Base-by-base conservation (phyloP, 1,140 invertebrate species). In the Campodea augens region DNA sequence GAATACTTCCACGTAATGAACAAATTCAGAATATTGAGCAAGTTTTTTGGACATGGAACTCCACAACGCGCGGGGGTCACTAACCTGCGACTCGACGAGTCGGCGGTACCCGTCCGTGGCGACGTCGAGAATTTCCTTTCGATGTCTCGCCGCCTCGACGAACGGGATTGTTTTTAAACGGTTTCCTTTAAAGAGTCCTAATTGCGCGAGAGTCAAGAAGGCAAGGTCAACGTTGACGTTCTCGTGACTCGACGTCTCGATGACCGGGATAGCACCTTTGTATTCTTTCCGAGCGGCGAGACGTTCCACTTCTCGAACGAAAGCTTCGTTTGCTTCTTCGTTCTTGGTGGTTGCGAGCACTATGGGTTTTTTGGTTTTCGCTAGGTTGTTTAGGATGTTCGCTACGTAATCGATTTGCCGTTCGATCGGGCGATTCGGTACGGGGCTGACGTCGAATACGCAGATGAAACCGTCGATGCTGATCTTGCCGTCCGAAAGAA, bases 221-320 rank as follows among this genome's bases (percentile, higher is more conserved):
- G 91, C 86, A 49, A 85, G 65, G 58, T 97, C 92, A 15, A 96
- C 83, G 63, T 98, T 98, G 39, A 98, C 87, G 62, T 93, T 96
- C 57, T 95, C 85, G 57, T 96, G 89, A 5, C 91, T 80, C 12
- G 90, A 96, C 0, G 90, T 92, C 69, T 97, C 92, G 25, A 98
- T 77, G 37, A 97, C 66, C 1, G 83, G 77, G 52, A 97, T 85
- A 49, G 72, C 69, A 46, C 78, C 77, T 59, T 89, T 91, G 57
- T 89, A 92, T 61, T 97, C 91, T 61, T 92, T 93, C 22, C 88
- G 70, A 56, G 78, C 77, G 1, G 90, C 71, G 37, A 97, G 66
- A 56, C 80, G 80, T 56, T 95, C 88, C 0, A 81, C 87, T 63
- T 96, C 91, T 38, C 82, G 74, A 0, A 92, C 73, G 50, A 83